Evolutionary conservation across 2,113 vertebrate genomes (phyloP).

Genomic region (Hypomesus transpacificus): DNA sequence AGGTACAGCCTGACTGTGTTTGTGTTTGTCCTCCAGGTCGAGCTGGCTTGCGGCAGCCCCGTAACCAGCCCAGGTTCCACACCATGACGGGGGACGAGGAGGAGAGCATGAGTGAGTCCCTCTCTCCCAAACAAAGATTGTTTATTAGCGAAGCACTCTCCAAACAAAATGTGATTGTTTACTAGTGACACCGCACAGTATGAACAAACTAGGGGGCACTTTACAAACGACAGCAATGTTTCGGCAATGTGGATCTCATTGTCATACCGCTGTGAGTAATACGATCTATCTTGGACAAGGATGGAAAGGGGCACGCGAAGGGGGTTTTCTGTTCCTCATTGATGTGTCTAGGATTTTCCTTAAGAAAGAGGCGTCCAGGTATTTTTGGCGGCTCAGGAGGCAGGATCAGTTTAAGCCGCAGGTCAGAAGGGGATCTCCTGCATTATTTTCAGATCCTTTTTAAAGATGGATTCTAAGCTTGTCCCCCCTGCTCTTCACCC

Average conservation of each 20-base stretch:
- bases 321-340: neutral
- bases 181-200: too few relatives aligned
- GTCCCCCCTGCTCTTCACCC: slow-evolving; percentile 6
- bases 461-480: slow-evolving; percentile 23
- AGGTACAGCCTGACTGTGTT: too few relatives aligned
- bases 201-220: too few relatives aligned
- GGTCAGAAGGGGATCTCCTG: slow-evolving; percentile 24
- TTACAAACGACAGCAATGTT: too few relatives aligned
- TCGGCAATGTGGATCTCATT: too few relatives aligned
- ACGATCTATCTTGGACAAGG: too few relatives aligned
- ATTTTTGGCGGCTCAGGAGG: slow-evolving; percentile 6
- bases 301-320: too few relatives aligned
- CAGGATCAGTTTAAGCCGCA: slow-evolving; percentile 30
- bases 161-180: neutral
- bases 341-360: slow-evolving; percentile 12
- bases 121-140: slow-evolving; percentile 27
- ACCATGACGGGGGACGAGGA: slow-evolving; percentile 91
- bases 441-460: slow-evolving; percentile 29
- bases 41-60: slow-evolving; percentile 65
- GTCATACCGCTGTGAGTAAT: too few relatives aligned
- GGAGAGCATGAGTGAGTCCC: slow-evolving; percentile 96
- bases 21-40: slow-evolving; percentile 62
- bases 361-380: slow-evolving; percentile 5
- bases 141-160: slow-evolving; percentile 17
- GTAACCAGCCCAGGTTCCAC: slow-evolving; percentile 73